Evolutionary conservation across 2,888 invertebrate genomes (phyloP).

Genomic region (Caenorhabditis auriculariae): DNA sequence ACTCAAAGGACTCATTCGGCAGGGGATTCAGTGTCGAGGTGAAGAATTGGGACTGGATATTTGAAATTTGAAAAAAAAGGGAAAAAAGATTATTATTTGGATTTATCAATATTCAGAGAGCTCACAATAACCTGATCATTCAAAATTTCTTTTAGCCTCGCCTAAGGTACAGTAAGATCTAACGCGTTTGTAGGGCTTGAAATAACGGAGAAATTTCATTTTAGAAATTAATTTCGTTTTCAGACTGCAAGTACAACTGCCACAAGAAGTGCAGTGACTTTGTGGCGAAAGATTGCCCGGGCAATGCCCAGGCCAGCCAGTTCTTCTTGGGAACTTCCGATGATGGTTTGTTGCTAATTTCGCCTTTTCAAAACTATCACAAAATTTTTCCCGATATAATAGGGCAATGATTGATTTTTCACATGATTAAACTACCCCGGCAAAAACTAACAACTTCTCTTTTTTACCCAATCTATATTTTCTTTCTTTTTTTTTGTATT

Average conservation of each 20-base stretch:
- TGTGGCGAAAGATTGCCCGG: constrained; percentile 62
- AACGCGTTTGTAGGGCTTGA: too few relatives aligned
- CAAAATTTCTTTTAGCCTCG: too few relatives aligned
- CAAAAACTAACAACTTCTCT: background rate
- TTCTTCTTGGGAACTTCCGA: constrained; percentile 46
- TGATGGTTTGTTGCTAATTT: constrained; percentile 33
- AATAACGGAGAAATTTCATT: too few relatives aligned
- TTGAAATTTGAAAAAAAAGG: too few relatives aligned
- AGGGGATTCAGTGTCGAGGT: constrained; percentile 92
- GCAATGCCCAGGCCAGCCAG: constrained; percentile 40
- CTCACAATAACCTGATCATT: too few relatives aligned
- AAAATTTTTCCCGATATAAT: background rate
- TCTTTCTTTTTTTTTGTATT: constrained; percentile 8
- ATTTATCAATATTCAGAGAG: too few relatives aligned
- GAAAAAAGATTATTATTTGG: too few relatives aligned
- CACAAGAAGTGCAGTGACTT: constrained; percentile 80
- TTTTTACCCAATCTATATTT: background rate
- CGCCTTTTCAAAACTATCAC: background rate
- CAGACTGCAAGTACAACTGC: constrained; percentile 88
- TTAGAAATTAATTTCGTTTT: constrained; percentile 9
- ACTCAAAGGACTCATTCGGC: constrained; percentile 85
- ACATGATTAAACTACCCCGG: background rate
- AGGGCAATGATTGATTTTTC: background rate
- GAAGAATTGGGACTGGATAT: background rate
- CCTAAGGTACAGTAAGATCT: too few relatives aligned